Evolutionary conservation across 2,888 invertebrate genomes (phyloP).

Genomic region (Meta bourneti): DNA sequence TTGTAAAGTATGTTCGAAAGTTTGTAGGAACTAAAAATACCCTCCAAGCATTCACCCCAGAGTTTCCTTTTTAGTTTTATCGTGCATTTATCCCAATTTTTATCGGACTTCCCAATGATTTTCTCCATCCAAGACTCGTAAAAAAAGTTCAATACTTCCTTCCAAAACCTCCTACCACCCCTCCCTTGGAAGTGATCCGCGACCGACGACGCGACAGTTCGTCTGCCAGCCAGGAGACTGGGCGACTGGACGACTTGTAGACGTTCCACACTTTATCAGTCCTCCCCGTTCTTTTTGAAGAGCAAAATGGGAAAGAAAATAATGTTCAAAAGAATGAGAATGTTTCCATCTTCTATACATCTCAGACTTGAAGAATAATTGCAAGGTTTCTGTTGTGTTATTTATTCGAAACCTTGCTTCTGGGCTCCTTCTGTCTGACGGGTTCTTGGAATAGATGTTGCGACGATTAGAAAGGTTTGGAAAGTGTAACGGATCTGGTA

Average conservation of each 20-base stretch:
- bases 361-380: conserved; percentile 44
- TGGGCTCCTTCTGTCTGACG: not conserved
- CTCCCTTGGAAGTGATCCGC: conserved; percentile 15
- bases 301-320: conserved; percentile 19
- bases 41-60: conserved; percentile 12
- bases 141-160: conserved; percentile 43
- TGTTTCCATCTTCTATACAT: conserved; percentile 23
- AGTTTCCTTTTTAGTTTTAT: conserved; percentile 2
- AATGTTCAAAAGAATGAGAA: conserved; percentile 22
- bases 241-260: conserved; percentile 61
- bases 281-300: conserved; percentile 38
- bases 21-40: conserved; percentile 25
- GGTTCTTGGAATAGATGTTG: not conserved
- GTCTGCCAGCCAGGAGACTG: conserved; percentile 56
- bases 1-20: conserved; percentile 13
- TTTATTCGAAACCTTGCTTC: conserved; percentile 12
- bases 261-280: conserved; percentile 35
- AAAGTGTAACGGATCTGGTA: too few relatives aligned
- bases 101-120: conserved; percentile 34
- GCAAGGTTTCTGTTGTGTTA: conserved; percentile 13
- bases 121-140: conserved; percentile 13
- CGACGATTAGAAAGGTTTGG: too few relatives aligned
- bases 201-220: conserved; percentile 53
- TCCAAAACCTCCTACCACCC: conserved; percentile 6
- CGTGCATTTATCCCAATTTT: conserved; percentile 40